Evolutionary conservation across 2,888 invertebrate genomes (phyloP).

Genomic region (Xiphydria camelus): DNA sequence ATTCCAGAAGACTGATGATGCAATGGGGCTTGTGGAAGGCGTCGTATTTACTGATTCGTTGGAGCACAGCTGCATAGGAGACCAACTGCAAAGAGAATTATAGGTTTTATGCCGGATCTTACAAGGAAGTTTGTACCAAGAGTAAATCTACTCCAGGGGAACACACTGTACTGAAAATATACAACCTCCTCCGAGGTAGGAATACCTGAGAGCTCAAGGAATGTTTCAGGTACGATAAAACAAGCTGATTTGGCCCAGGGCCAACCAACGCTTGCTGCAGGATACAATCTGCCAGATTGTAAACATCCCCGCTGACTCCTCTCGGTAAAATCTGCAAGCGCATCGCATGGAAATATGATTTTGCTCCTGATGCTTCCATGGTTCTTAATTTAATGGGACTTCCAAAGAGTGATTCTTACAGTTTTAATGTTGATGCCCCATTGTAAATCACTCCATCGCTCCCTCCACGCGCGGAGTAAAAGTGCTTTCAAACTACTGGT

Average conservation of each 20-base stretch:
- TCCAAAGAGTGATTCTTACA: too few species aligned
- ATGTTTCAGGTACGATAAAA: constrained; percentile 90
- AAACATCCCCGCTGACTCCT: constrained; percentile 93
- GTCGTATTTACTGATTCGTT: constrained; percentile 86
- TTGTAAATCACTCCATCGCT: constrained; percentile 92
- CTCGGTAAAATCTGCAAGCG: constrained; percentile 71
- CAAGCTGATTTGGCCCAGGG: constrained; percentile 87
- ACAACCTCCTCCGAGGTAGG: too few species aligned
- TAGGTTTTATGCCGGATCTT: too few species aligned
- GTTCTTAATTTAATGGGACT: too few species aligned
- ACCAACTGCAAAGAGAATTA: constrained; percentile 67
- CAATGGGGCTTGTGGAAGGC: constrained; percentile 87
- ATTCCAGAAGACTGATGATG: constrained; percentile 81
- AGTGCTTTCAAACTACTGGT: constrained; percentile 80
- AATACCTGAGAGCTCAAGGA: constrained; percentile 81
- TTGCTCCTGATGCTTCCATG: too few species aligned
- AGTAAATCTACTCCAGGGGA: too few species aligned
- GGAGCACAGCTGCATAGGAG: constrained; percentile 86
- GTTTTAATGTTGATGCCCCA: constrained; percentile 97
- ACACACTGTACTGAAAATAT: too few species aligned
- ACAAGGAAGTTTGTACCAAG: too few species aligned
- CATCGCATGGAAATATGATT: neutral
- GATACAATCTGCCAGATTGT: constrained; percentile 89
- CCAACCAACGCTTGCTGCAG: constrained; percentile 93
- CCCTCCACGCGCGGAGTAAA: constrained; percentile 87